Percentiles rank a stretch among this genome's conserved stretches.
These are phyloP conservation scores for Deroplatys truncata DNA, from an alignment of 2,888 invertebrate species.

Conservation along the genomic window DNA sequence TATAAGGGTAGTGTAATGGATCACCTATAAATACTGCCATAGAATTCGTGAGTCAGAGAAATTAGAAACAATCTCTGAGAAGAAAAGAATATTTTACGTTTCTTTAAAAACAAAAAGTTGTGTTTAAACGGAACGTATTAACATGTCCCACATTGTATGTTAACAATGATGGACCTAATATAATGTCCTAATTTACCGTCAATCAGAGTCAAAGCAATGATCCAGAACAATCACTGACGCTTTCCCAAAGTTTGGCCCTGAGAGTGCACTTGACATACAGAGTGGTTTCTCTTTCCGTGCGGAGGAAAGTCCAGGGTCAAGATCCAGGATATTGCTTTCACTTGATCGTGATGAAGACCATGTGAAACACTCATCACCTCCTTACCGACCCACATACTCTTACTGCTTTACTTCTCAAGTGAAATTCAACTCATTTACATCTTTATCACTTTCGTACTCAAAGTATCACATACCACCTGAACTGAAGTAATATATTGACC, in stretches of 20 bases:
- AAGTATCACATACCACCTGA: background rate
- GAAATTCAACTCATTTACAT: background rate
- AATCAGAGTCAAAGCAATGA: too few relatives aligned
- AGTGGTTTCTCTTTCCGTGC: background rate
- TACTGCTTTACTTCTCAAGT: background rate
- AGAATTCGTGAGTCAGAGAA: too few relatives aligned
- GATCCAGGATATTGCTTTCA: background rate
- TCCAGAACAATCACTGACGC: background rate
- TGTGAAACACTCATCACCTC: background rate
- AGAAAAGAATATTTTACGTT: too few relatives aligned
- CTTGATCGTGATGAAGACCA: background rate
- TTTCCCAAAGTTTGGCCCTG: background rate
- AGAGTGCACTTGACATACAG: background rate
- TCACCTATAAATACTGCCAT: too few relatives aligned
- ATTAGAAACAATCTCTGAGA: too few relatives aligned
- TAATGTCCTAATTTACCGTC: too few relatives aligned
- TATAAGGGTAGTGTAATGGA: too few relatives aligned
- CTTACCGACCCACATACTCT: background rate
- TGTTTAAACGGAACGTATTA: too few relatives aligned
- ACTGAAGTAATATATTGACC: background rate
- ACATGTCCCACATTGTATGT: too few relatives aligned
- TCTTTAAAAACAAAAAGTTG: too few relatives aligned
- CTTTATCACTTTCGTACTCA: background rate
- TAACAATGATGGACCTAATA: too few relatives aligned
- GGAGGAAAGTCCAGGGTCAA: background rate